Evolutionary conservation across 2,888 invertebrate genomes (phyloP), one percentile per base, ranked within the genome.

Genomic region (Drosophila testacea): DNA sequence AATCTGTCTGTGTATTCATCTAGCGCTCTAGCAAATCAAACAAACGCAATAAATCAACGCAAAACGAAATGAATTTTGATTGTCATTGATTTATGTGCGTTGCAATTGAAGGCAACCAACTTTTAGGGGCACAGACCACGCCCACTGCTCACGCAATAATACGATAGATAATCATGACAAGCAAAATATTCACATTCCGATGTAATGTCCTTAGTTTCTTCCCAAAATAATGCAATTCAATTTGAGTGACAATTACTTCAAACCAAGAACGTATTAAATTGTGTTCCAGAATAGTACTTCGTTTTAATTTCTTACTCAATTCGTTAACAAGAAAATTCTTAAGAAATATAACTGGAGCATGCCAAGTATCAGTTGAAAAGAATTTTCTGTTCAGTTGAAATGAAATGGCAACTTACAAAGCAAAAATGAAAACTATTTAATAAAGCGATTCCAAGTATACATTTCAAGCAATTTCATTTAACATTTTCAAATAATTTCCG

Each of bases 41-140:
- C 83, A 84, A 77, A 79, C 73, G 83, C 81, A 85, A 88, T 85
- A 85, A 85, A 88, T 88, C 88, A 88, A 81, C 60, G 86, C 72
- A 72, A 65, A 65, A 69, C 74, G 86, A 88, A 85, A 85, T 86
- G 85, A 88, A 83, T 85, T 85, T 88, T 85, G 85, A 85, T 85
- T 88, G 85, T 88, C 85, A 86, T 88, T 85, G 85, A 85, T 85
- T 85, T 85, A 85, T 85, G 83, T 79, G 74, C 65, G 73, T 48
- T 83, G 86, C 88, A 88, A 63, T 84, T 70, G 57, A 56, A 55
- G 74, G 59, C 65, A 51, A 60, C 47, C 47, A 56, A 69, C 32
- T 56, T 50, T 57, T 42, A 9, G 46, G n/a, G 59, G 54, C 47
- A 7, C 16, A 41, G 30, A 55, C 41, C 78, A 73, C 68, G 69